Conservation (phyloP, 2,113 vertebrate species). For the Oxygymnocypris stewartii region DNA sequence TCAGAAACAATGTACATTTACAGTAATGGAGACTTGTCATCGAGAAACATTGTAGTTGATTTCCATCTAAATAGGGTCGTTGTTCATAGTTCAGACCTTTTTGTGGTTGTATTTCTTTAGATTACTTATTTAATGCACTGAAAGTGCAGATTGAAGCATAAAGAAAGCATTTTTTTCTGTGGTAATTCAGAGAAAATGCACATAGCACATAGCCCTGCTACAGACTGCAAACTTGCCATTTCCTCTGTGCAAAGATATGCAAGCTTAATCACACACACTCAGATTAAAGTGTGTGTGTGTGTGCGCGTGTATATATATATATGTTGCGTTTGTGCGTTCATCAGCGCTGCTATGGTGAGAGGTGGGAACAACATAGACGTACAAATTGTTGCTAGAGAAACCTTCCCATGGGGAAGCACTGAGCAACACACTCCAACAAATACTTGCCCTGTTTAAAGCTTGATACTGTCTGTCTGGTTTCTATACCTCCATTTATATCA, state of each 20-base stretch:
- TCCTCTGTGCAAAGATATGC: constrained; percentile 42
- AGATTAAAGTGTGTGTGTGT: constrained; percentile 10
- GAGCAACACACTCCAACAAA: constrained; percentile 28
- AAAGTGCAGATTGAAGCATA: constrained; percentile 5
- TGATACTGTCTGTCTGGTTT: constrained; percentile 40
- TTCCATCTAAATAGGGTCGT: constrained; percentile 30
- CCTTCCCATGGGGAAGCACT: constrained; percentile 34
- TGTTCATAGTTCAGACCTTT: not conserved
- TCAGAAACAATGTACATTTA: constrained; percentile 5
- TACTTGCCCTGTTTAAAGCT: constrained; percentile 25
- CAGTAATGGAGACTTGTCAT: constrained; percentile 1
- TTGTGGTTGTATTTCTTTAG: not conserved
- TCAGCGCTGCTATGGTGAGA: constrained; percentile 48
- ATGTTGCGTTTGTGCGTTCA: constrained; percentile 38
- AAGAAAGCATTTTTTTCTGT: constrained; percentile 9
- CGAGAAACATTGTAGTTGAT: constrained; percentile 5
- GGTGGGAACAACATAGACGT: constrained; percentile 24
- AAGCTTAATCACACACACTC: not conserved
- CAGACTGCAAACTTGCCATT: constrained; percentile 33
- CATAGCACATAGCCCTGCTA: not conserved
- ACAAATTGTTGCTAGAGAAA: constrained; percentile 39
- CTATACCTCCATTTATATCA: constrained; percentile 45
- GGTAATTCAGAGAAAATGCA: constrained; percentile 43
- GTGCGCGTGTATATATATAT: not conserved
- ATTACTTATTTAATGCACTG: not conserved